Evolutionary conservation across 2,113 vertebrate species (phyloP).

Genomic region (Vombatus ursinus): DNA sequence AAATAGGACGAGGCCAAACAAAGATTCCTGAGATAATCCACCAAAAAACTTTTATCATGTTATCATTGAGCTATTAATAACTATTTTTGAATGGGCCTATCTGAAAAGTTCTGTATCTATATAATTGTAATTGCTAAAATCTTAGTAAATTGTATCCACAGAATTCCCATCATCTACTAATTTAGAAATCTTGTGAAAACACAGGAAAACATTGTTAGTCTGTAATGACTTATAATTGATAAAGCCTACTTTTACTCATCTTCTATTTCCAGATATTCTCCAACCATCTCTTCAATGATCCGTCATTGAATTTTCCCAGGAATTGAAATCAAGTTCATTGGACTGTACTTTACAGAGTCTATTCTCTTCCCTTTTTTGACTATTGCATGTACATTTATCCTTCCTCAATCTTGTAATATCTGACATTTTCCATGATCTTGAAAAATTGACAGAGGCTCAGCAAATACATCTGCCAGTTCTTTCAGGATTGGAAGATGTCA

Average conservation of each 20-base stretch:
- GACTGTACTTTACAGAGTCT: neutral
- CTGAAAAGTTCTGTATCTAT: neutral
- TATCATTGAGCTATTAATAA: neutral
- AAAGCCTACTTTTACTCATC: neutral
- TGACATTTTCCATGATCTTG: neutral
- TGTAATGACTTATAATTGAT: neutral
- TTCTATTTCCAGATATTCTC: neutral
- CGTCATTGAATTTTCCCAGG: neutral
- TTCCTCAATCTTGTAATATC: neutral
- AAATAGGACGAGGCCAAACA: neutral
- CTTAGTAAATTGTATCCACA: neutral
- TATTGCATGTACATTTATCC: neutral
- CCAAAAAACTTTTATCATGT: neutral
- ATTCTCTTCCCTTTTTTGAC: neutral
- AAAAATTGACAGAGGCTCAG: neutral
- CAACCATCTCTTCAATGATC: neutral
- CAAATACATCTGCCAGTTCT: neutral
- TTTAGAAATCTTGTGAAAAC: neutral
- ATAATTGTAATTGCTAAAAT: neutral
- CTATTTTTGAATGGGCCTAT: neutral
- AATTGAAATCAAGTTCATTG: neutral
- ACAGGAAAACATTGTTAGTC: neutral
- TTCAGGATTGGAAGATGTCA: neutral
- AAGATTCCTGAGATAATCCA: neutral
- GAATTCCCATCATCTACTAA: neutral